Conservation (phyloP, 2,888 invertebrate genomes). For the Amitus sp. region DNA sequence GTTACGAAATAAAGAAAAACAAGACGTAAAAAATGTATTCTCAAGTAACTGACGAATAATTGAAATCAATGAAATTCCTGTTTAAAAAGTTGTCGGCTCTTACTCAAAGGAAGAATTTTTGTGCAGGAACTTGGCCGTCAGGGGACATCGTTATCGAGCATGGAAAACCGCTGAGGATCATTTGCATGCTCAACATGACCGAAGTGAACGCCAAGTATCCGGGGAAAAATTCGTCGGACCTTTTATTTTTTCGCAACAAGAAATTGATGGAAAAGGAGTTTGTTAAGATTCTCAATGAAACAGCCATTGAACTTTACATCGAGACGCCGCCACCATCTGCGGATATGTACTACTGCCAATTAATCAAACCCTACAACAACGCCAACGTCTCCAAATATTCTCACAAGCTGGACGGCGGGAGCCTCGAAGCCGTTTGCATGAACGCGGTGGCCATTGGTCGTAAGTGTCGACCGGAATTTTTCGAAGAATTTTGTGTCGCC, state of each 20-base stretch:
- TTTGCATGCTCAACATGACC: slow-evolving; percentile 70
- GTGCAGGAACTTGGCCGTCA: slow-evolving; percentile 67
- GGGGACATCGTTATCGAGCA: slow-evolving; percentile 71
- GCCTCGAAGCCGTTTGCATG: slow-evolving; percentile 66
- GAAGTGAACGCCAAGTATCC: slow-evolving; percentile 61
- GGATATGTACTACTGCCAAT: slow-evolving; percentile 70
- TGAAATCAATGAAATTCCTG: too few species aligned
- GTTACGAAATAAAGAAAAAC: too few species aligned
- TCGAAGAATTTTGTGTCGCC: not conserved
- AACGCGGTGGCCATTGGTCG: slow-evolving; percentile 71
- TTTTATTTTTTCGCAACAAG: slow-evolving; percentile 66
- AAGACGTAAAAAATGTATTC: too few species aligned
- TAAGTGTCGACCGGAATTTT: slow-evolving; percentile 56
- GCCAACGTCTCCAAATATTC: not conserved
- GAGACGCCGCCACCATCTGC: slow-evolving; percentile 69
- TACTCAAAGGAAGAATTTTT: too few species aligned
- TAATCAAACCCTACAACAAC: slow-evolving; percentile 57
- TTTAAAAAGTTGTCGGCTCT: too few species aligned
- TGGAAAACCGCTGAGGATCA: slow-evolving; percentile 73
- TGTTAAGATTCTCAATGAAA: slow-evolving; percentile 71
- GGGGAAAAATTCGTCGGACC: slow-evolving; percentile 68
- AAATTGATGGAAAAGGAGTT: slow-evolving; percentile 63
- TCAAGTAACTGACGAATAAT: too few species aligned
- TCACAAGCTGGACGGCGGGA: slow-evolving; percentile 38
- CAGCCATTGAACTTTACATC: slow-evolving; percentile 71